Evolutionary conservation across 2,797 vertebrate species (phyloP), one percentile per base, ranked within the genome.

Genomic region (Synaphobranchus kaupii): DNA sequence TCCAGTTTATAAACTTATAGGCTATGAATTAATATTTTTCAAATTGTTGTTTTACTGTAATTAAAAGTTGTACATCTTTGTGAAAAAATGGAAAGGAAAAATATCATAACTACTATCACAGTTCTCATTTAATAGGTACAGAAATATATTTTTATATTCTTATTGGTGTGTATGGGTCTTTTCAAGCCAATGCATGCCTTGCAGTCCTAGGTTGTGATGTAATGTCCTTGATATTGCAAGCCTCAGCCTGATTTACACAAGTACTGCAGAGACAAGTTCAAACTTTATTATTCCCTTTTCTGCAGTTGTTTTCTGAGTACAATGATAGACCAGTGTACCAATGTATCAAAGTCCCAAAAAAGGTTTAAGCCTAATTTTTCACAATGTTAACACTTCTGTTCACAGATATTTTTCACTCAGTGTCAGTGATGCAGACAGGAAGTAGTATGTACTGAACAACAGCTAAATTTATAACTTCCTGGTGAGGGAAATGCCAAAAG

Each of bases 151-250:
- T 17, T 50, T 22, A 2, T 78, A 47, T 50, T 81, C 1, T 50
- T 47, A 39, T 63, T n/a, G 13, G 48, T 12, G 12, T 83, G 25
- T 85, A 52, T 50, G n/a, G 50, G 88, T 31, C 47, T 31, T 81
- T 54, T 90, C 91, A 63, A 88, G 94, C 81, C 90, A 54, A 47
- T 89, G 76, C 94, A 83, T 25, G 90, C 60, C 71, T 22, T 39
- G 28, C 78, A n/a, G 44, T 86, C 81, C 48, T 52, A 85, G 68
- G 90, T 88, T 0, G 73, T 90, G 88, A 89, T 91, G 87, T 82
- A 39, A 88, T 68, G 25, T 88, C 1, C 50, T 56, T 86, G 78
- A 68, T 87, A 89, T 90, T 88, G 73, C 34, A 44, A 25, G 39
- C 39, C 73, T 47, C 17, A 22, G 78, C 78, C 20, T 22, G 47